Conservation (phyloP, 2,113 vertebrate genomes). For the Actenoides hombroni region DNA sequence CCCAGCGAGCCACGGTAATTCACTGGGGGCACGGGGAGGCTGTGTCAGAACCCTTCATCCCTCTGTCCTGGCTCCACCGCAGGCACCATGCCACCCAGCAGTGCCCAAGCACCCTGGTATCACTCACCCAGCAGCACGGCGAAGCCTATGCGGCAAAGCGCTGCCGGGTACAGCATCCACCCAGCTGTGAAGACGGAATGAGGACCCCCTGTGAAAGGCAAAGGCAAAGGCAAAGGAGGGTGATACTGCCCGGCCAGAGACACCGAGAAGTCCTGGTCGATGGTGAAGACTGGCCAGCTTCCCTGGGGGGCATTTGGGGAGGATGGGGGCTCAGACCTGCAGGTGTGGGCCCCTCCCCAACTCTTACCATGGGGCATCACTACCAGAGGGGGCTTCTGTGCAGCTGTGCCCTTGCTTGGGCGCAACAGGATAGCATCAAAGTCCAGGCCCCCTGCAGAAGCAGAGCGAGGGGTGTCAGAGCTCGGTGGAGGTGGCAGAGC, state of each 20-base stretch:
- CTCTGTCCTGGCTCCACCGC: rapidly evolving
- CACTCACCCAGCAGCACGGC: slow-evolving; percentile 85
- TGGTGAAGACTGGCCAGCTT: slow-evolving; percentile 28
- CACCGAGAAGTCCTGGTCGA: neutral
- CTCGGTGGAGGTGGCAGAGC: rapidly evolving
- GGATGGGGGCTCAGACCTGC: neutral
- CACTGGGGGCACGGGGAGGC: slow-evolving; percentile 66
- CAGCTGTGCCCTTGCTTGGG: slow-evolving; percentile 74
- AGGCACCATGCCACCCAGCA: neutral
- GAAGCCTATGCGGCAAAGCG: slow-evolving; percentile 87
- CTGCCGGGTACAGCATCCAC: slow-evolving; percentile 85
- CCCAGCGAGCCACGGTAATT: slow-evolving; percentile 94
- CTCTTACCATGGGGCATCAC: slow-evolving; percentile 89
- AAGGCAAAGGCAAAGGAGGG: neutral
- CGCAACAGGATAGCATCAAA: slow-evolving; percentile 90
- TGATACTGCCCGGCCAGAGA: neutral
- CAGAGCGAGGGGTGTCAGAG: neutral
- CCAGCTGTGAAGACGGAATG: slow-evolving; percentile 84
- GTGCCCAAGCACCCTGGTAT: rapidly evolving
- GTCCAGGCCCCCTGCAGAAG: slow-evolving; percentile 81
- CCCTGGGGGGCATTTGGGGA: neutral
- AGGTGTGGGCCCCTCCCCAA: neutral
- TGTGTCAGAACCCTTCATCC: neutral
- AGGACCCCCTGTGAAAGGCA: slow-evolving; percentile 83
- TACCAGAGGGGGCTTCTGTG: slow-evolving; percentile 83